These are phyloP conservation scores for Stegophylla sp. DNA, from an alignment of 2,888 invertebrate species.

Conservation along the genomic window DNA sequence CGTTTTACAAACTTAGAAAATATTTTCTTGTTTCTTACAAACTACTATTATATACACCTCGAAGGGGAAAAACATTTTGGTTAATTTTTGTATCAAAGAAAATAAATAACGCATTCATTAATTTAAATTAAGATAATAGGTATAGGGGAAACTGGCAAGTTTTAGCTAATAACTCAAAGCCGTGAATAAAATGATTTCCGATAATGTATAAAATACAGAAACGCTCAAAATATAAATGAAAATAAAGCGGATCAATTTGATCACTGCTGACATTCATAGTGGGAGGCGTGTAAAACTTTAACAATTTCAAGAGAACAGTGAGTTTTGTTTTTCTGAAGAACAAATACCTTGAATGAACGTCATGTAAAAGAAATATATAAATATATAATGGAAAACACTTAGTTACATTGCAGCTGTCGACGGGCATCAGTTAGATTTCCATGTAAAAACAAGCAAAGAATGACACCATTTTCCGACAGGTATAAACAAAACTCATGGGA, in stretches of 20 bases:
- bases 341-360: constrained; percentile 7
- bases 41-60: too few species aligned
- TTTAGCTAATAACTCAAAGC: neutral
- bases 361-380: neutral
- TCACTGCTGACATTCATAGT: neutral
- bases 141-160: neutral
- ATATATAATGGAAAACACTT: constrained; percentile 7
- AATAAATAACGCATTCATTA: neutral
- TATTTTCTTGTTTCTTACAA: neutral
- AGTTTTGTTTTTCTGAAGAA: neutral
- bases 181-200: neutral
- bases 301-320: neutral
- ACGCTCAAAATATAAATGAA: neutral
- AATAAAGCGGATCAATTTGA: constrained; percentile 15
- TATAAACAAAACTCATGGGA: too few species aligned
- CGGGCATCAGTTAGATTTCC: neutral
- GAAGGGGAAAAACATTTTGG: too few species aligned
- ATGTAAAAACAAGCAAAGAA: neutral
- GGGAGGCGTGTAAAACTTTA: neutral
- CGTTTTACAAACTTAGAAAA: neutral
- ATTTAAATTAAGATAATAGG: neutral
- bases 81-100: too few species aligned
- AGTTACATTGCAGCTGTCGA: neutral
- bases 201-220: neutral
- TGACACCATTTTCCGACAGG: neutral